phyloP scores from a whole-genome alignment of 2,113 vertebrate species.

The Peucedramus taeniatus region DNA sequence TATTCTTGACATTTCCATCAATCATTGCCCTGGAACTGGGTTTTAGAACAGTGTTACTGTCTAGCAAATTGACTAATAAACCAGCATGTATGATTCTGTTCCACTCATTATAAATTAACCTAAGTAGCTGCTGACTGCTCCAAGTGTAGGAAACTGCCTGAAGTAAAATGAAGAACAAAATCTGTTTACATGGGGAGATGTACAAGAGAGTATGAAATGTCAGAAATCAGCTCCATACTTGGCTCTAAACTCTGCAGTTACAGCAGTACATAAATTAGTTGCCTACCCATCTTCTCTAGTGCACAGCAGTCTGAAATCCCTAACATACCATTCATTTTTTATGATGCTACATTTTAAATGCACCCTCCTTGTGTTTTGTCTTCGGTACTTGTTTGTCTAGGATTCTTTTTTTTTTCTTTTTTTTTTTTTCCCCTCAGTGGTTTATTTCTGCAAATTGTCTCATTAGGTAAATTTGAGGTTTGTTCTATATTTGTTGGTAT shows the following conservation, averaged over 20 bases:
- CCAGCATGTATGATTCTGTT: not conserved
- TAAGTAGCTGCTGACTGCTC: not conserved
- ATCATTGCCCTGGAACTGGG: not conserved
- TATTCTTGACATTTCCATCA: slow-evolving; percentile 25
- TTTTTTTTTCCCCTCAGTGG: slow-evolving; percentile 13
- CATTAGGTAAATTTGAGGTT: slow-evolving; percentile 40
- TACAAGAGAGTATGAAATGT: not conserved
- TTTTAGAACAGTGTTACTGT: not conserved
- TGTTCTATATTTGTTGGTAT: not conserved
- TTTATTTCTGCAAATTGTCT: not conserved
- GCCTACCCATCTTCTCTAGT: not conserved
- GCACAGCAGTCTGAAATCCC: not conserved
- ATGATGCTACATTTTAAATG: not conserved
- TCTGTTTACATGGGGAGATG: not conserved
- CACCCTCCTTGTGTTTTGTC: not conserved
- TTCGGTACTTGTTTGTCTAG: not conserved
- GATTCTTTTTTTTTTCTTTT: slow-evolving; percentile 9
- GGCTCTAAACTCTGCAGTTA: not conserved
- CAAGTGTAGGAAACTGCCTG: not conserved
- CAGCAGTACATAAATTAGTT: not conserved
- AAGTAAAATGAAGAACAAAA: slow-evolving; percentile 3
- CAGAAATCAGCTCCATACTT: not conserved
- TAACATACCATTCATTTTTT: not conserved
- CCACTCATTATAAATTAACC: slow-evolving; percentile 30
- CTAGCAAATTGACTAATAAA: not conserved